These are phyloP conservation scores for Petromus typicus DNA, from an alignment of 2,113 vertebrate species.

Conservation along the genomic window DNA sequence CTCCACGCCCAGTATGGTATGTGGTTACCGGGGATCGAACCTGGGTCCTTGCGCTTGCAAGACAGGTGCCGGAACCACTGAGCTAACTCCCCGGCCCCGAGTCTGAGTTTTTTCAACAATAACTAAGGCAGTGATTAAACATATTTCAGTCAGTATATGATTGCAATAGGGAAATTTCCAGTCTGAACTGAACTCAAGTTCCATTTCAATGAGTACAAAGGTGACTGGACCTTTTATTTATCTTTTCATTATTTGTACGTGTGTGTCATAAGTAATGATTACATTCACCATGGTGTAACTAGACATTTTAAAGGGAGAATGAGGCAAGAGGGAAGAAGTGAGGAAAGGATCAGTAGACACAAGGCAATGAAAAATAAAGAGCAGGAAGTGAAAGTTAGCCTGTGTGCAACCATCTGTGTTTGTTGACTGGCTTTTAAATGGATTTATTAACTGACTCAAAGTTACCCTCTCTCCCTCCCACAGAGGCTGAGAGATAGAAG, in stretches of 20 bases:
- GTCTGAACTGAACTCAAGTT: background rate
- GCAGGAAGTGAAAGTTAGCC: background rate
- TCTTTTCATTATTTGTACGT: background rate
- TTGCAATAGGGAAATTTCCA: background rate
- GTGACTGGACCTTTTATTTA: background rate
- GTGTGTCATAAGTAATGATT: background rate
- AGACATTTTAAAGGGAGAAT: background rate
- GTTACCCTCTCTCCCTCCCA: background rate
- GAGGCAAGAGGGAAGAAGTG: background rate
- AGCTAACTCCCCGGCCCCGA: no score
- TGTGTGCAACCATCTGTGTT: background rate
- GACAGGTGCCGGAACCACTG: no score
- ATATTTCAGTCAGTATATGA: slow-evolving; percentile 1
- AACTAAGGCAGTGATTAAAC: background rate
- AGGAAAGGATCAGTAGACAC: background rate
- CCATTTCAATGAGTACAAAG: background rate
- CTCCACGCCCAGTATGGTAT: no score
- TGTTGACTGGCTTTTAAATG: background rate
- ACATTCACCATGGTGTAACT: background rate
- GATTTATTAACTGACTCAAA: background rate
- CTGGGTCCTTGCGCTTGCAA: no score
- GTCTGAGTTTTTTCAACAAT: slow-evolving; percentile 4
- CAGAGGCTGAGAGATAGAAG: background rate
- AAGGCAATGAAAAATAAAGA: background rate
- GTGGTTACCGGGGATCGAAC: no score